Base-by-base conservation (phyloP, 2,888 invertebrate genomes). In the Plagodis dolabraria region DNA sequence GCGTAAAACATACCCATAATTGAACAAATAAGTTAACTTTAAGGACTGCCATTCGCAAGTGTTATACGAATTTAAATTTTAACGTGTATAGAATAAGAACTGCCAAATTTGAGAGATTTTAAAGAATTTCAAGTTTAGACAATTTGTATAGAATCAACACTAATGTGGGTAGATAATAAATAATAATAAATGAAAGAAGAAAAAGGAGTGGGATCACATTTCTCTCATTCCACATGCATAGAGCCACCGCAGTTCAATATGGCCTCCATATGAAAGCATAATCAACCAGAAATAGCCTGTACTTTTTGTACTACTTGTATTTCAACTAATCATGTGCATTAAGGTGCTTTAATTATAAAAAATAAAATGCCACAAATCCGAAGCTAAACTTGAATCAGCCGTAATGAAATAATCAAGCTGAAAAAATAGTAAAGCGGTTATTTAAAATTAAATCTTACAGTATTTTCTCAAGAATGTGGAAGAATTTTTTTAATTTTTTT, bases 121-220 rank as follows among this genome's bases (percentile, higher is more conserved):
- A 22, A 22, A 2, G 22, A 22, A 22, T 22, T 22, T 22, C 4
- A 22, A 22, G 4, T 22, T 22, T 22, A 22, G 22, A n/a, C 4
- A 22, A 22, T 22, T 22, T 22, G 22, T 22, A 22, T 4, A 22
- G 22, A 22, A 22, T 22, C 22, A 4, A 22, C 22, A 72, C 74
- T 73, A 77, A 72, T 40, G 53, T 60, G 56, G 48, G 47, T 35
- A 75, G 71, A 67, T 70, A 69, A 73, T 66, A 72, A 75, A 71
- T 73, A 69, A 73, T 65, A 72, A 74, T 67, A 75, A 67, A 76
- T 70, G 68, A 80, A 72, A 67, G 74, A 74, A 69, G 58, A 63
- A 74, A 71, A 74, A 70, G 63, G 69, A 75, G 76, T 11, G 70
- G 74, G 74, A 70, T 68, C 76, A 44, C 48, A 50, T 53, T 57